Percentiles rank a stretch among this genome's conserved stretches.
These are phyloP conservation scores for Nudaria mundana DNA, from an alignment of 2,888 invertebrate species.

Conservation along the genomic window DNA sequence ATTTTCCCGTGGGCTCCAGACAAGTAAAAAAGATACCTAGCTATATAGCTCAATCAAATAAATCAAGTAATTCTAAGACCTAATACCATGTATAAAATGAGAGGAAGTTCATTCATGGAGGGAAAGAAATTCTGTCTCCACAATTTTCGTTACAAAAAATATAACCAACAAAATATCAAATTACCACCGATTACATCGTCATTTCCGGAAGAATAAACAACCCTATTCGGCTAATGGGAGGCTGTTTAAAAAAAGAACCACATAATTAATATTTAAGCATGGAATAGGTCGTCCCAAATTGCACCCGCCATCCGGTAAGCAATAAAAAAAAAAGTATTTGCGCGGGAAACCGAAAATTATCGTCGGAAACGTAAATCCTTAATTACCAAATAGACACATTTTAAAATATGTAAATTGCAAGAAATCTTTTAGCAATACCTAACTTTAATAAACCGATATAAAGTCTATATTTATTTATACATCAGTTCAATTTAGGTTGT, in stretches of 20 bases:
- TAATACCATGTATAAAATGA: too few relatives aligned
- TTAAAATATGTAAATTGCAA: constrained; percentile 19
- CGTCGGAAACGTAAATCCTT: constrained; percentile 64
- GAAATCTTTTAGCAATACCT: constrained; percentile 12
- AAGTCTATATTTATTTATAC: constrained; percentile 14
- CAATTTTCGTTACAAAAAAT: too few relatives aligned
- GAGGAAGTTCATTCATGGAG: too few relatives aligned
- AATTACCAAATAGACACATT: constrained; percentile 46
- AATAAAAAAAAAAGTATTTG: constrained; percentile 51
- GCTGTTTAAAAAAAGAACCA: constrained; percentile 14
- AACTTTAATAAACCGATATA: constrained; percentile 3
- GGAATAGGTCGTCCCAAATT: constrained; percentile 36
- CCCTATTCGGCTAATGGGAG: constrained; percentile 5
- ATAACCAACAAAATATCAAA: neutral
- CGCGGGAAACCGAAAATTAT: constrained; percentile 69
- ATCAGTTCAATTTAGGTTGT: constrained; percentile 26
- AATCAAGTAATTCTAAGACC: too few relatives aligned
- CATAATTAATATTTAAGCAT: constrained; percentile 22
- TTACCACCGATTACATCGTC: neutral
- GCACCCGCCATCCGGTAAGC: constrained; percentile 45
- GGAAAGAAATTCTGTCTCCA: too few relatives aligned
- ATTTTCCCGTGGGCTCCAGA: too few relatives aligned
- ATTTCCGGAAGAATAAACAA: constrained; percentile 5
- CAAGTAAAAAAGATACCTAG: too few relatives aligned
- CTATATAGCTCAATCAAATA: too few relatives aligned